phyloP scores from a whole-genome alignment of 2,888 invertebrate genomes.

The Ischnus inquisitorius region DNA sequence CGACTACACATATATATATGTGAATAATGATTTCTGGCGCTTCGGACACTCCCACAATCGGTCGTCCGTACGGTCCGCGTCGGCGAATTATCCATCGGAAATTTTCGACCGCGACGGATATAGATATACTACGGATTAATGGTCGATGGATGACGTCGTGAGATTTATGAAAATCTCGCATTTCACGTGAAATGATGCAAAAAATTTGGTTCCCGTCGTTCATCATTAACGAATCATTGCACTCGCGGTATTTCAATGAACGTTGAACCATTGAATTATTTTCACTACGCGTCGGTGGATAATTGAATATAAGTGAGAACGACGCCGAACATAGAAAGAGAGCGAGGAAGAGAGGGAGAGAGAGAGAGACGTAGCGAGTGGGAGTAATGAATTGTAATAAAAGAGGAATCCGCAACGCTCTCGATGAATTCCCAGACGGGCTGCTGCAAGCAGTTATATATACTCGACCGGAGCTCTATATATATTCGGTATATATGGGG shows the following conservation, averaged over 20 bases:
- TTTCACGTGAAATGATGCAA: not conserved
- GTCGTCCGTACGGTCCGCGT: too few relatives aligned
- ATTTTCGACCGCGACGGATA: not conserved
- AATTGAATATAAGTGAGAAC: constrained; percentile 47
- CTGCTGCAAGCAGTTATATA: constrained; percentile 22
- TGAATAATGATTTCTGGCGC: too few relatives aligned
- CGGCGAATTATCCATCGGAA: not conserved
- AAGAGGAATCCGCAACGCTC: constrained; percentile 60
- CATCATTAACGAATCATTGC: constrained; percentile 51
- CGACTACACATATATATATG: too few relatives aligned
- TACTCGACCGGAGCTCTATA: constrained; percentile 11
- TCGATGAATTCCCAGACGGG: constrained; percentile 66
- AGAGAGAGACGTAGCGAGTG: not conserved
- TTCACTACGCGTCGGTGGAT: constrained; percentile 33
- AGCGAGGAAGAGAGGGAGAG: not conserved
- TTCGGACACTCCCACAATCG: too few relatives aligned
- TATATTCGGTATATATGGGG: not conserved
- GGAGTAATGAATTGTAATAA: constrained; percentile 58
- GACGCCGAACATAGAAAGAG: not conserved
- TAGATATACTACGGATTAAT: not conserved
- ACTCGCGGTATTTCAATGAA: constrained; percentile 18
- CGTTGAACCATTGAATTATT: constrained; percentile 43
- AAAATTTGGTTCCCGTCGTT: constrained; percentile 26
- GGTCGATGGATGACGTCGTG: not conserved
- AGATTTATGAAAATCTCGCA: constrained; percentile 2